Conservation (phyloP, 2,888 invertebrate species). For the Carcina quercana region DNA sequence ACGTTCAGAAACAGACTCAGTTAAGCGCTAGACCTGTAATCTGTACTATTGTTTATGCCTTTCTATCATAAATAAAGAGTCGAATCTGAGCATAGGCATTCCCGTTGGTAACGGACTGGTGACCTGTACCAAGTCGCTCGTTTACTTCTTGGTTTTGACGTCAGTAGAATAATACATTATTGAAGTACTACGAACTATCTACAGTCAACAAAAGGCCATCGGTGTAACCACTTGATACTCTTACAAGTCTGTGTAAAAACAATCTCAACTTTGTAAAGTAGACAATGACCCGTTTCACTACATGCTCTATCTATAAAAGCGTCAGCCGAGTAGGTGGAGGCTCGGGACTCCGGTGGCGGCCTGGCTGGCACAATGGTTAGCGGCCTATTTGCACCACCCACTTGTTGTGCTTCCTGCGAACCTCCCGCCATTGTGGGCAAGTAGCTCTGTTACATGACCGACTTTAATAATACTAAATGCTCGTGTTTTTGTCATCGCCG, state of each 20-base stretch:
- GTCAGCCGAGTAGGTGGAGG: conserved; percentile 6
- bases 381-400: conserved; percentile 13
- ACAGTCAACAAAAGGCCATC: conserved; percentile 1
- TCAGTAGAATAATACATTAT: no score
- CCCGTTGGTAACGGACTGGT: no score
- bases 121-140: no score
- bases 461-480: no score
- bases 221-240: not conserved
- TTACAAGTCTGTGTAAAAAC: not conserved
- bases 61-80: no score
- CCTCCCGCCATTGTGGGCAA: conserved; percentile 32
- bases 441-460: conserved; percentile 38
- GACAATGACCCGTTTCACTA: not conserved
- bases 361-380: conserved; percentile 8
- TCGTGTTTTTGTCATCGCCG: no score
- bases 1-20: no score
- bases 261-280: not conserved
- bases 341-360: not conserved
- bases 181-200: conserved; percentile 26
- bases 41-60: no score
- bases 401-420: conserved; percentile 14
- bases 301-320: conserved; percentile 5
- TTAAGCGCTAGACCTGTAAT: no score
- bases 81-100: no score
- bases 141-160: no score